Conservation (phyloP, 2,797 vertebrate species). For the Girardinus metallicus region DNA sequence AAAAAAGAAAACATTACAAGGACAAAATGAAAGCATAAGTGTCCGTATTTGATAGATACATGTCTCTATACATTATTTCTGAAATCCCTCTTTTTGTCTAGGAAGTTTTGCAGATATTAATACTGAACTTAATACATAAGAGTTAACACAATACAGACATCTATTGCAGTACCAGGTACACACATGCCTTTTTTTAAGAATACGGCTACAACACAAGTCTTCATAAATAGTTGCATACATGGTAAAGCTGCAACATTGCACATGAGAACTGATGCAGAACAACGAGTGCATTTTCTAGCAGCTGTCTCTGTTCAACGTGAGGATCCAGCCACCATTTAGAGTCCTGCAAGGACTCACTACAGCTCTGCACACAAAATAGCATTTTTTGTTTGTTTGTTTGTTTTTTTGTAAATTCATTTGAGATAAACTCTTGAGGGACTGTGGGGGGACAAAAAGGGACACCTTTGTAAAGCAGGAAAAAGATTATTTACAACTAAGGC, state of each 20-base stretch:
- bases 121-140: constrained; percentile 83
- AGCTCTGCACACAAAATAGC: constrained; percentile 63
- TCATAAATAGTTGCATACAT: constrained; percentile 99
- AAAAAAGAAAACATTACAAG: constrained; percentile 43
- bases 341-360: constrained; percentile 39
- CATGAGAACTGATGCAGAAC: constrained; percentile 89
- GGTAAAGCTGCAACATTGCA: constrained; percentile 99
- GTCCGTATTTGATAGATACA: constrained; percentile 79
- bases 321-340: constrained; percentile 31
- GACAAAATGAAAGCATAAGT: constrained; percentile 75
- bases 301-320: constrained; percentile 60
- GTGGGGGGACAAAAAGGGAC: constrained; percentile 1
- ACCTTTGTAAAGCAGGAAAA: constrained; percentile 81
- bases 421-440: constrained; percentile 47
- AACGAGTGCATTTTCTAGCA: constrained; percentile 89
- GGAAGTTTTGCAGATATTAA: constrained; percentile 70
- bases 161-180: constrained; percentile 88
- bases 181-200: constrained; percentile 94
- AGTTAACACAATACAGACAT: constrained; percentile 85
- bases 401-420: constrained; percentile 47
- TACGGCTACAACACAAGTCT: constrained; percentile 96
- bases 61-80: constrained; percentile 73
- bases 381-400: neutral
- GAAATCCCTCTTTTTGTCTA: constrained; percentile 44
- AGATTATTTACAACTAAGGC: constrained; percentile 96